Evolutionary conservation across 2,113 vertebrate genomes (phyloP).

Genomic region (Rallus limicola): DNA sequence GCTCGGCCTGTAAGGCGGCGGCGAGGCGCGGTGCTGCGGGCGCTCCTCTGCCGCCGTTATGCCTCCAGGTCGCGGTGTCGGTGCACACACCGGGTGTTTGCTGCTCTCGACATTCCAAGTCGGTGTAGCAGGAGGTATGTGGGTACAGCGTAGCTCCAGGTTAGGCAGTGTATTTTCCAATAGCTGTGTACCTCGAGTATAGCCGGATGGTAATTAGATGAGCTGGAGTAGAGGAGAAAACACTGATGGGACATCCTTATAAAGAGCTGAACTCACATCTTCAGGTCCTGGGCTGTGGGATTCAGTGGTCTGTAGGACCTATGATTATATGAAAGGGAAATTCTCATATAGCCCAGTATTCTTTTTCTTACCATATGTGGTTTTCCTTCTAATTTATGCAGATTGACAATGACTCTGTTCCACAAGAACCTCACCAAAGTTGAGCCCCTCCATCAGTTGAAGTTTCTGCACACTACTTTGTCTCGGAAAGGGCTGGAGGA

Average conservation of each 20-base stretch:
- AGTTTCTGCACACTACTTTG: conserved; percentile 80
- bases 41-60: fast-evolving
- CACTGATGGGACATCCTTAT: fast-evolving
- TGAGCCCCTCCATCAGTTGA: conserved; percentile 41
- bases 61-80: not conserved
- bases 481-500: conserved; percentile 86
- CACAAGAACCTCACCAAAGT: not conserved
- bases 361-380: fast-evolving
- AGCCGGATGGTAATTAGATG: not conserved
- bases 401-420: not conserved
- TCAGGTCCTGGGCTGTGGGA: fast-evolving
- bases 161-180: not conserved
- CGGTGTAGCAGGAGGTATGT: fast-evolving
- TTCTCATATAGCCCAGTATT: not conserved
- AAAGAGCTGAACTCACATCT: not conserved
- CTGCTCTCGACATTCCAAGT: not conserved
- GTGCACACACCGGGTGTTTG: fast-evolving
- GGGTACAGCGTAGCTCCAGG: not conserved
- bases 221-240: not conserved
- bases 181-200: not conserved
- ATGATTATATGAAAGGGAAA: not conserved
- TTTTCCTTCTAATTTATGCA: not conserved
- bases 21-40: too few species aligned
- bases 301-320: fast-evolving
- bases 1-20: too few species aligned